Percentiles rank a stretch among this genome's conserved stretches.
Conservation (phyloP, 2,888 invertebrate species). For the Torymus auratus region DNA sequence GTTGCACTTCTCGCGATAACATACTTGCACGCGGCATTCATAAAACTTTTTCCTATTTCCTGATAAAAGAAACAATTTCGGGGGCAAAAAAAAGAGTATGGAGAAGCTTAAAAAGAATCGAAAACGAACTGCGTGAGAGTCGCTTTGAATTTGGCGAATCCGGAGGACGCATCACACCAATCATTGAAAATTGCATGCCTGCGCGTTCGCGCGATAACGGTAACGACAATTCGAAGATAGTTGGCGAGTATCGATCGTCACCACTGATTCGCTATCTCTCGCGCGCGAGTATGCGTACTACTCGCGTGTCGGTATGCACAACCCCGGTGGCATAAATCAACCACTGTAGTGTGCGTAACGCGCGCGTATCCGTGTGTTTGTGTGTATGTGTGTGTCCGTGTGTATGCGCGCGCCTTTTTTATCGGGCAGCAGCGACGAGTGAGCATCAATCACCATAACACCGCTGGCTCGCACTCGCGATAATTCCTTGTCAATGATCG, state of each 20-base stretch:
- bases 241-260: slow-evolving; percentile 28
- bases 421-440: slow-evolving; percentile 41
- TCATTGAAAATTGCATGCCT: slow-evolving; percentile 26
- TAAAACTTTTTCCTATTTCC: background rate
- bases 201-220: slow-evolving; percentile 10
- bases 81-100: background rate
- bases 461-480: slow-evolving; percentile 51
- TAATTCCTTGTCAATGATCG: slow-evolving; percentile 57
- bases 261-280: slow-evolving; percentile 38
- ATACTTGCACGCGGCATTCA: background rate
- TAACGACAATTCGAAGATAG: slow-evolving; percentile 48
- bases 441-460: slow-evolving; percentile 56
- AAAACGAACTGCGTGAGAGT: too few species aligned
- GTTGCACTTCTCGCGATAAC: background rate
- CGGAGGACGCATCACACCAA: background rate
- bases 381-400: background rate
- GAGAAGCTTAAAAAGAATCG: background rate
- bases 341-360: background rate
- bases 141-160: slow-evolving; percentile 12
- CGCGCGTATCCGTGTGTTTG: background rate
- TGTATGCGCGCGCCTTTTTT: slow-evolving; percentile 19
- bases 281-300: background rate
- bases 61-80: too few species aligned
- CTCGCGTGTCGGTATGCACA: background rate
- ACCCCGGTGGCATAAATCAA: slow-evolving; percentile 15